Base-by-base conservation (phyloP, 2,797 vertebrate genomes). In the Fistularia commersonii region DNA sequence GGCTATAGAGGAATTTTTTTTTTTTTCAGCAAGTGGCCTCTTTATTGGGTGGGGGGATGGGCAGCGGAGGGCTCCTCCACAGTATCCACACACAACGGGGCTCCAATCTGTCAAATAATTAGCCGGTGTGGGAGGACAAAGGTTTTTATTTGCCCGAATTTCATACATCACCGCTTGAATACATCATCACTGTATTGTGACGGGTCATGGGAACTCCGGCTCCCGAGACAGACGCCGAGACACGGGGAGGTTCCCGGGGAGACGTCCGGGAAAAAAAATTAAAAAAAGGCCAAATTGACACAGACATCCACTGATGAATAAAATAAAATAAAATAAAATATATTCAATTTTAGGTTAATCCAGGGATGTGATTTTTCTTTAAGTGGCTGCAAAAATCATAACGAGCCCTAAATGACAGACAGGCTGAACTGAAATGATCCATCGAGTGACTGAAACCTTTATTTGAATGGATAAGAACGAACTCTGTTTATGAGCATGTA, bases 171-270 rank as follows among this genome's bases (percentile, higher is more conserved):
- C 37, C 69, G 72, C 70, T 71, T 84, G 78, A 88, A 87, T 69
- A 64, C 80, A 72, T 82, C 57, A 82, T 86, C 79, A 85, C 79
- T 85, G 83, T 78, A 86, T 84, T 86, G 83, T 81, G 80, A 82
- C 66, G 73, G 81, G 79, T 83, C 86, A 71, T 88, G 81, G 83
- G 86, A 88, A 89, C 83, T 66, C 59, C 65, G 56, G 70, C 53
- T 48, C 36, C 34, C 37, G 12, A 11, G 15, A n/a, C n/a, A n/a
- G n/a, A n/a, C n/a, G n/a, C n/a, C 11, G 8, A 40, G 39, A 14
- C 43, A 11, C 3, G 23, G 11, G 43, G 15, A 23, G 43, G 8
- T 10, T 4, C 6, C 15, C 15, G 14, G 14, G 3, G 23, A 5
- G 23, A 6, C 8, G 8, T 4, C 14, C 14, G 23, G 12, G 45